Percentiles rank a stretch among this genome's conserved stretches.
phyloP scores from a whole-genome alignment of 2,888 invertebrate genomes.

The Hermodice carunculata region DNA sequence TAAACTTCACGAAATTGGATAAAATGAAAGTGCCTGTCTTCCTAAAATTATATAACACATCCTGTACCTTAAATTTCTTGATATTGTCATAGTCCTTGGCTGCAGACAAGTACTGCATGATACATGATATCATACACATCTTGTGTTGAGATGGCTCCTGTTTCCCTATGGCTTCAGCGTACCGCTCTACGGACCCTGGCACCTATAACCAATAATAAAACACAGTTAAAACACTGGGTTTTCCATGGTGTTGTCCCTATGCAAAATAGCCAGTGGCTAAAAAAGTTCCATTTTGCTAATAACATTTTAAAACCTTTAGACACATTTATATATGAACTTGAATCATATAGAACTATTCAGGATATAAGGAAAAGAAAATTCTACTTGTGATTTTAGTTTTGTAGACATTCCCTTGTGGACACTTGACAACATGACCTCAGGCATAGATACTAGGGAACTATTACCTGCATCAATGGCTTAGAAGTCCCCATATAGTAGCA shows the following conservation, averaged over 20 bases:
- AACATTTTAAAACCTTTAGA: too few relatives aligned
- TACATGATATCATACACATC: constrained; percentile 35
- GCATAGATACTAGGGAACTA: too few relatives aligned
- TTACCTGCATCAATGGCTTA: too few relatives aligned
- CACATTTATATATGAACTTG: too few relatives aligned
- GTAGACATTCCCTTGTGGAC: too few relatives aligned
- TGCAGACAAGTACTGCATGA: constrained; percentile 49
- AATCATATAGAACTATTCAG: too few relatives aligned
- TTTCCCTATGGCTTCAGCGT: constrained; percentile 31
- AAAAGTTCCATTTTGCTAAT: too few relatives aligned
- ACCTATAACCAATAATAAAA: constrained; percentile 32
- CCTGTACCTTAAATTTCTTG: constrained; percentile 27
- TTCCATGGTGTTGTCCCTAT: neutral
- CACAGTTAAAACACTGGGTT: neutral
- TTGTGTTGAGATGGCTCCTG: constrained; percentile 10
- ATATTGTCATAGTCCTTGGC: constrained; percentile 41
- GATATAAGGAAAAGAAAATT: too few relatives aligned
- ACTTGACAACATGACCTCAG: too few relatives aligned
- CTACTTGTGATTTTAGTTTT: too few relatives aligned
- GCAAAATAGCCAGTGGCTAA: neutral
- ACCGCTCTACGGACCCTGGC: constrained; percentile 41
- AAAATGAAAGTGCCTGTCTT: neutral
- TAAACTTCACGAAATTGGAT: neutral
- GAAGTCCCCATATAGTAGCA: too few relatives aligned
- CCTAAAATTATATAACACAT: neutral